phyloP scores from a whole-genome alignment of 64 coral and sea anemone species.

The Dendrophyllia cribrosa region DNA sequence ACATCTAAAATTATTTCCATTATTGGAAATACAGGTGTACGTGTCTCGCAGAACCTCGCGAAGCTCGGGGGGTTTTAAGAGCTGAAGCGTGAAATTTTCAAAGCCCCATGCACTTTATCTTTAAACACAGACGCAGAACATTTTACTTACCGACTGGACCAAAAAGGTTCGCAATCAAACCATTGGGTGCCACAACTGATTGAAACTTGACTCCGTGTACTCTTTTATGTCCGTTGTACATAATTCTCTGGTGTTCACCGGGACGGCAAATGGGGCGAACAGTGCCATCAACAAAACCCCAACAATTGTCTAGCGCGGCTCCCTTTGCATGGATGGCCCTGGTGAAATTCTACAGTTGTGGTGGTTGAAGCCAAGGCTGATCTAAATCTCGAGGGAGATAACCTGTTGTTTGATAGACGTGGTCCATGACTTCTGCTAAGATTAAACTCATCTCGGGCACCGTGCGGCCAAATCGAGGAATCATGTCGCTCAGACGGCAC shows the following conservation, averaged over 20 bases:
- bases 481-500: conserved; percentile 26
- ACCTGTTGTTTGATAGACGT: not conserved
- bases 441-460: conserved; percentile 39
- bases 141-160: conserved; percentile 45
- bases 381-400: conserved; percentile 3
- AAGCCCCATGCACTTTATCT: too few species aligned
- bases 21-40: too few species aligned
- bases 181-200: conserved; percentile 35
- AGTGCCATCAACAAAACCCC: conserved; percentile 42
- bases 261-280: conserved; percentile 42
- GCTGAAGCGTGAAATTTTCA: too few species aligned
- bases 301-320: conserved; percentile 29
- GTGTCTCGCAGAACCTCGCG: too few species aligned
- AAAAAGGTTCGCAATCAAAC: conserved; percentile 42
- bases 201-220: conserved; percentile 49
- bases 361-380: conserved; percentile 43
- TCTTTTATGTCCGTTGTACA: conserved; percentile 56
- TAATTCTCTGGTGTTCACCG: conserved; percentile 5
- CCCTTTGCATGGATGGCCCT: conserved; percentile 5
- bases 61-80: too few species aligned
- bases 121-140: too few species aligned
- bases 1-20: too few species aligned
- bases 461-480: conserved; percentile 23
- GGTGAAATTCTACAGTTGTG: not conserved
- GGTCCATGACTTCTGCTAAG: conserved; percentile 13